Base-by-base conservation (phyloP, 1,140 invertebrate species). In the Platorchestia sp. region DNA sequence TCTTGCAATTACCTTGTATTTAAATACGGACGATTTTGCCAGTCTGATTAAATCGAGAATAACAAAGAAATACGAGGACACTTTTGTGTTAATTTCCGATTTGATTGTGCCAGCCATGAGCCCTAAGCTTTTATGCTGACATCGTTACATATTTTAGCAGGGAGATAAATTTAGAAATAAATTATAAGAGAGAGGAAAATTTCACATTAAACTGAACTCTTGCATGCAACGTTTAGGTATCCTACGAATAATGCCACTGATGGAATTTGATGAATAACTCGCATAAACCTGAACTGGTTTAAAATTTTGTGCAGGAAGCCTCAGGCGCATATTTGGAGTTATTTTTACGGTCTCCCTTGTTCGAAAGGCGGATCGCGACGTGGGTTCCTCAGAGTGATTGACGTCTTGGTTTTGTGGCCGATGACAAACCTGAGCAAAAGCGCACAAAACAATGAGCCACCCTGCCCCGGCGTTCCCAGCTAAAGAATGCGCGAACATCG, bases 361-460 rank as follows among this genome's bases (percentile, higher is more conserved):
- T 75, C 14, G 10, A 27, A 22, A 75, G 14, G 7, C 14, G 10
- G 36, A 3, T 41, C 87, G 87, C n/a, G 87, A 41, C 41, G 41
- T 42, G 41, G 41, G 87, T 16, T 14, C 87, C n/a, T 10, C 10
- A 36, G 43, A 10, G 43, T 93, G 91, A 93, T 93, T 93, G 91
- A 93, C 91, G 45, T 93, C 43, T 45, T 40, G 91, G 43, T 93
- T 93, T 45, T 93, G 45, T 93, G 45, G 43, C 91, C 91, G 43
- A 47, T 93, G 91, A 93, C 91, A 93, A 93, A 45, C 91, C 91
- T 3, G 43, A 19, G 91, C 91, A 93, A 93, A 93, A 93, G 41
- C 40, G 6, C 16, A 22, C 44, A 45, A 93, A 93, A 93, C 91
- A 93, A 93, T 47, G 91, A 93, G 91, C 44, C 45, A 0, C 40